phyloP scores from a whole-genome alignment of 1,140 invertebrate species.

The Watersipora subatra region DNA sequence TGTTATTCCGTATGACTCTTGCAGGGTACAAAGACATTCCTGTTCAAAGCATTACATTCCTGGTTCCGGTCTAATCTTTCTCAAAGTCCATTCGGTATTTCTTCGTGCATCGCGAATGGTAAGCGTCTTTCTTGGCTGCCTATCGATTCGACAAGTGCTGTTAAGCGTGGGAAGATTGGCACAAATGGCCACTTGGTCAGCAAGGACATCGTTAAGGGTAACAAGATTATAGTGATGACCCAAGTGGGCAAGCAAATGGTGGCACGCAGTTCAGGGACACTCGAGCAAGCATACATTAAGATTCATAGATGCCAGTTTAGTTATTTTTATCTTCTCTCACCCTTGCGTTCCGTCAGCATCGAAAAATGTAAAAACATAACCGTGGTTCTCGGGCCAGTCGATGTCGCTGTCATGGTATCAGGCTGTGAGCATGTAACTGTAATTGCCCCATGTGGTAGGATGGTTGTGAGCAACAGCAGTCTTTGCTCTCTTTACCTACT shows the following conservation, averaged over 20 bases:
- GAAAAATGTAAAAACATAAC: constrained; percentile 39
- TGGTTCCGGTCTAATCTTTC: constrained; percentile 32
- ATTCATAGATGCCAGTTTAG: constrained; percentile 38
- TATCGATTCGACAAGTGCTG: background rate
- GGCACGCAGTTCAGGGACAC: constrained; percentile 31
- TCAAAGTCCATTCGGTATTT: constrained; percentile 35
- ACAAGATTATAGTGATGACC: constrained; percentile 39
- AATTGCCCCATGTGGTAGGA: constrained; percentile 24
- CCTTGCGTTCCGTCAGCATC: constrained; percentile 36
- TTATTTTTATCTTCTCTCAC: constrained; percentile 36
- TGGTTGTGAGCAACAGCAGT: constrained; percentile 31
- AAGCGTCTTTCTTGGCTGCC: constrained; percentile 31
- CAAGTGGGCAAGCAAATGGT: constrained; percentile 37
- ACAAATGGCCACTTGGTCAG: constrained; percentile 36
- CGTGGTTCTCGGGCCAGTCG: constrained; percentile 36
- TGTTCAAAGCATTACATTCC: constrained; percentile 18
- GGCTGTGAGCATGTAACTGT: constrained; percentile 35
- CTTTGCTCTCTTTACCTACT: constrained; percentile 33
- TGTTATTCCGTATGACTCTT: too few species aligned
- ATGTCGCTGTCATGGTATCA: constrained; percentile 30
- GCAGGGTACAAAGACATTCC: background rate
- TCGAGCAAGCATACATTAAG: constrained; percentile 34
- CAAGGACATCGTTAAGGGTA: constrained; percentile 32
- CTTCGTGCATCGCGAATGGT: constrained; percentile 33
- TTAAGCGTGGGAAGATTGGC: constrained; percentile 24